Conservation (phyloP, 53 echinoderm and acorn worm species). For the Paracentrotus lividus region DNA sequence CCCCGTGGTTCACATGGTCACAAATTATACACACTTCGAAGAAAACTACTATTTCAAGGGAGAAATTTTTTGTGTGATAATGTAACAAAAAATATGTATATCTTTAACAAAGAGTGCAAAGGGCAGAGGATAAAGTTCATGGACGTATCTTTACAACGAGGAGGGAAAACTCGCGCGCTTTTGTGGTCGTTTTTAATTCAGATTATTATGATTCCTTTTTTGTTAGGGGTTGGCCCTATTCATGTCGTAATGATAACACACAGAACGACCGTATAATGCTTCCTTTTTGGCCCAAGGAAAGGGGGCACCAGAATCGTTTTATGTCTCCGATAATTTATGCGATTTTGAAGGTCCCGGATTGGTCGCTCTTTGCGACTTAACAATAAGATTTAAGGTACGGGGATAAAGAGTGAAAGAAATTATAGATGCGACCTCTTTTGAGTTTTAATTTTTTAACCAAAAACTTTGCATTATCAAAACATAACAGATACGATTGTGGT, state of each 20-base stretch:
- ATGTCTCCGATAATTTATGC: slow-evolving; percentile 41
- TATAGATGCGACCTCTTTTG: not conserved
- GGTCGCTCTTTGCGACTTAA: not conserved
- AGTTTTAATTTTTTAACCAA: not conserved
- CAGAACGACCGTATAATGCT: slow-evolving; percentile 17
- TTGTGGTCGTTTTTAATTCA: slow-evolving; percentile 38
- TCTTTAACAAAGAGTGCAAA: not conserved
- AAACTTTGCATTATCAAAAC: not conserved
- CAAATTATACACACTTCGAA: too few species aligned
- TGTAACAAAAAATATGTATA: not conserved
- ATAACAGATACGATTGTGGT: slow-evolving; percentile 2
- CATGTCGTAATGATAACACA: slow-evolving; percentile 23
- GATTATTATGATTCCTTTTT: slow-evolving; percentile 4
- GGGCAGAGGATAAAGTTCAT: slow-evolving; percentile 22
- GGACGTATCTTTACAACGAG: not conserved
- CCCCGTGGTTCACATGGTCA: too few species aligned
- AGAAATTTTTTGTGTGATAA: not conserved
- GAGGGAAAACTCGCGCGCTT: slow-evolving; percentile 11
- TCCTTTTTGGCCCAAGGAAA: slow-evolving; percentile 35
- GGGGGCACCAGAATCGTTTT: not conserved
- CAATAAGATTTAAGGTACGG: not conserved
- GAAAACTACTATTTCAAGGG: not conserved
- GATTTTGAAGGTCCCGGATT: slow-evolving; percentile 48
- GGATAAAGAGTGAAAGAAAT: not conserved
- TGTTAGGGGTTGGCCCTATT: slow-evolving; percentile 22